Evolutionary conservation across 2,797 vertebrate genomes (phyloP).

Genomic region (Brachyrhaphis roseni): DNA sequence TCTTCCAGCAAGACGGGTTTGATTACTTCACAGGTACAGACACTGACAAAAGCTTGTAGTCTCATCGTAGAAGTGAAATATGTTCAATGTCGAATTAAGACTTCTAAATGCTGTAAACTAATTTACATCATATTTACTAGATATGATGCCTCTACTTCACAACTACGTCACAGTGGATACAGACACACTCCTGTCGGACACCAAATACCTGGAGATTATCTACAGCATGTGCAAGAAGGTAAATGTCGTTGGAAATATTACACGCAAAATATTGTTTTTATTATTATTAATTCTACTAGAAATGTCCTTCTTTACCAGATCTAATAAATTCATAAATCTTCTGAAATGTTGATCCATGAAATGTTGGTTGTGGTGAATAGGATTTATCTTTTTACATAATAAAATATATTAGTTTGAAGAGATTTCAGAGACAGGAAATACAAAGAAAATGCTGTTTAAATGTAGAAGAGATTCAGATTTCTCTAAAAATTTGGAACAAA

Average conservation of each 20-base stretch:
- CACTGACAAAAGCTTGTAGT: background rate
- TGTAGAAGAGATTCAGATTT: background rate
- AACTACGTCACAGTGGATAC: slow-evolving; percentile 99
- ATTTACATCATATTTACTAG: slow-evolving; percentile 68
- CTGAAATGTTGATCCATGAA: background rate
- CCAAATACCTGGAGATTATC: slow-evolving; percentile 98
- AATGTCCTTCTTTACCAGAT: background rate
- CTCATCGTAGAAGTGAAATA: background rate
- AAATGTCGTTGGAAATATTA: slow-evolving; percentile 14
- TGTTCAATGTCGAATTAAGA: background rate
- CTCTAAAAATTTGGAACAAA: background rate
- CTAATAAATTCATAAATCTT: background rate
- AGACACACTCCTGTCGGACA: slow-evolving; percentile 95
- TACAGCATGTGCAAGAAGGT: slow-evolving; percentile 99
- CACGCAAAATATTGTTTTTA: background rate
- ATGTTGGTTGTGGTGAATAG: background rate
- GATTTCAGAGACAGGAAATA: background rate
- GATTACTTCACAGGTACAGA: slow-evolving; percentile 96
- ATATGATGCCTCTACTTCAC: slow-evolving; percentile 99
- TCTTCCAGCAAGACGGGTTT: slow-evolving; percentile 99
- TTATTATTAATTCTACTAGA: background rate
- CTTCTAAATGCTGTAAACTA: background rate
- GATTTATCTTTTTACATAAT: background rate
- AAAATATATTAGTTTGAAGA: background rate
- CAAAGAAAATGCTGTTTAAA: background rate